Base-by-base conservation (phyloP, 2,888 invertebrate species). In the Phalera bucephala region DNA sequence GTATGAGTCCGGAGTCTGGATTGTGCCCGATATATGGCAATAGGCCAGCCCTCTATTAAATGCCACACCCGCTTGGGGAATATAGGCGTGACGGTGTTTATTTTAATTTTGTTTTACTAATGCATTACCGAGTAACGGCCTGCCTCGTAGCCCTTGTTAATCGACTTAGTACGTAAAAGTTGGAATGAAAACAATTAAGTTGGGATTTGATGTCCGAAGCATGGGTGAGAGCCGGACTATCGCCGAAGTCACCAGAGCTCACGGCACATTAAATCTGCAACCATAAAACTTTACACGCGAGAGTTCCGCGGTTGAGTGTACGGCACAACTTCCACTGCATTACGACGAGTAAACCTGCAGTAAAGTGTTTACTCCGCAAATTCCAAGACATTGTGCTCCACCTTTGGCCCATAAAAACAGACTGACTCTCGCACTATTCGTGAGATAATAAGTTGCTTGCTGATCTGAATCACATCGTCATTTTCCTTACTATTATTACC, bases 361-460 rank as follows among this genome's bases (percentile, higher is more conserved):
- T 84, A 81, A 83, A 85, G 83, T 85, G 85, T 86, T 86, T 82
- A 81, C 77, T 82, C 79, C 76, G 79, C 82, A 82, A 83, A 79
- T 82, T 82, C 71, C 75, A 72, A 81, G 81, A 72, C 74, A 71
- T 71, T 75, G 72, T 74, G 66, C 64, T 38, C 51, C 56, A 77
- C 81, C 72, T 75, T 74, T 69, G 36, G 64, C 59, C 67, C 73
- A 77, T 80, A 80, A 82, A 81, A 80, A 77, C 76, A 46, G 57
- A 53, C 74, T 77, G 81, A 66, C 76, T 78, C 67, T 62, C 34
- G 40, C 64, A 56, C 49, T 40, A 40, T 53, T 56, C 36, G 45
- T 44, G 43, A 35, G 48, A 52, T 60, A 64, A 68, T 62, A 52
- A 64, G 72, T 65, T 53, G 52, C 64, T 54, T 58, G 57, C 50